Conservation (phyloP, 2,888 invertebrate species). For the Patella pellucida region DNA sequence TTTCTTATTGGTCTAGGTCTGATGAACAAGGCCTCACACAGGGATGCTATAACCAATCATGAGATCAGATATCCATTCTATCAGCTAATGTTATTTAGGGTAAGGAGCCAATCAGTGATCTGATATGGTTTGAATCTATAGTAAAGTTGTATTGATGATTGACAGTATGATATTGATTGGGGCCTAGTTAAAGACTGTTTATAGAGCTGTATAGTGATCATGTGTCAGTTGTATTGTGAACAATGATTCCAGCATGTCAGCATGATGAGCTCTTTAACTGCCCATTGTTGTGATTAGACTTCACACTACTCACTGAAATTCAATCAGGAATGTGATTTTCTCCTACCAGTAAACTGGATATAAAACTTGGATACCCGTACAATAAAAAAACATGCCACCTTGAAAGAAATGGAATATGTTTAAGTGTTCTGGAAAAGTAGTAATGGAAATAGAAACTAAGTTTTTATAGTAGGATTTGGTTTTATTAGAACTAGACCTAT, state of each 20-base stretch:
- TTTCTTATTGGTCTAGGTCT: background rate
- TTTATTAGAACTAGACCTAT: too few species aligned
- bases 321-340: too few species aligned
- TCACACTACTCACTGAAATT: background rate
- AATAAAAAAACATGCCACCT: too few species aligned
- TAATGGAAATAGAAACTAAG: too few species aligned
- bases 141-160: background rate
- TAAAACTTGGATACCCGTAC: too few species aligned
- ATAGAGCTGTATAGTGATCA: constrained; percentile 4
- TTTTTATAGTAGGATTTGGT: too few species aligned
- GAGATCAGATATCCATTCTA: too few species aligned
- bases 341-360: too few species aligned
- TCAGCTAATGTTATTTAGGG: background rate
- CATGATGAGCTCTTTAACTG: background rate
- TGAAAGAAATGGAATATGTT: too few species aligned
- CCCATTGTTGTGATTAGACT: background rate
- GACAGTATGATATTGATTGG: constrained; percentile 2
- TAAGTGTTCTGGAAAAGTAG: too few species aligned
- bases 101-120: constrained; percentile 1
- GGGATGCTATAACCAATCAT: too few species aligned
- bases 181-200: background rate
- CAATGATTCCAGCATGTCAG: constrained; percentile 5
- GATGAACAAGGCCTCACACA: too few species aligned
- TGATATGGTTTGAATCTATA: background rate
- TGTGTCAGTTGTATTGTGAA: background rate